Conservation (phyloP, 2,888 invertebrate genomes). For the Augochlorella aurata region DNA sequence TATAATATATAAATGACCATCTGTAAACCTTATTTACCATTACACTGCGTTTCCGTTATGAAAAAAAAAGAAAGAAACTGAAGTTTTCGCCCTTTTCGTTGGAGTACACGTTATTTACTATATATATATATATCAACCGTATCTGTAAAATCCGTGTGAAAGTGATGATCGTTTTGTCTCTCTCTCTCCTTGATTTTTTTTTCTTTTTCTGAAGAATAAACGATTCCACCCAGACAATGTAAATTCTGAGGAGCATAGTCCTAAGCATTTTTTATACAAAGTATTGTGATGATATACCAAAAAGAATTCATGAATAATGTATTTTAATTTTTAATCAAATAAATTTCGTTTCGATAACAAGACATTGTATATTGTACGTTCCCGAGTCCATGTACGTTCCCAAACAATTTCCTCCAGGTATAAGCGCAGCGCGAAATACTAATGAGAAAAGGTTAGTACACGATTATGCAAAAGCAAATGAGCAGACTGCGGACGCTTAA, state of each 20-base stretch:
- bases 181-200: constrained; percentile 20
- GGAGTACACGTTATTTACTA: constrained; percentile 40
- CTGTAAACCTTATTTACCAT: constrained; percentile 37
- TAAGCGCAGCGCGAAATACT: neutral
- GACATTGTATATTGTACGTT: constrained; percentile 5
- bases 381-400: neutral
- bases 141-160: constrained; percentile 54
- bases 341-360: constrained; percentile 72
- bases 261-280: constrained; percentile 73
- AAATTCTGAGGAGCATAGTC: constrained; percentile 65
- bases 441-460: neutral
- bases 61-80: neutral
- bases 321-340: constrained; percentile 76
- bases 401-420: neutral
- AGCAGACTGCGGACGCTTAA: neutral
- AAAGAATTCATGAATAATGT: constrained; percentile 71
- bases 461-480: neutral
- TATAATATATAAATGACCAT: constrained; percentile 46
- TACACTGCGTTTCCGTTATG: constrained; percentile 31
- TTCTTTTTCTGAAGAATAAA: constrained; percentile 45
- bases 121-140: constrained; percentile 21
- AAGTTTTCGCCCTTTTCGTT: constrained; percentile 9
- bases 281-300: constrained; percentile 72
- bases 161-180: constrained; percentile 43
- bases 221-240: constrained; percentile 63